Conservation (phyloP, 2,797 vertebrate genomes). For the Anniella stebbinsi region DNA sequence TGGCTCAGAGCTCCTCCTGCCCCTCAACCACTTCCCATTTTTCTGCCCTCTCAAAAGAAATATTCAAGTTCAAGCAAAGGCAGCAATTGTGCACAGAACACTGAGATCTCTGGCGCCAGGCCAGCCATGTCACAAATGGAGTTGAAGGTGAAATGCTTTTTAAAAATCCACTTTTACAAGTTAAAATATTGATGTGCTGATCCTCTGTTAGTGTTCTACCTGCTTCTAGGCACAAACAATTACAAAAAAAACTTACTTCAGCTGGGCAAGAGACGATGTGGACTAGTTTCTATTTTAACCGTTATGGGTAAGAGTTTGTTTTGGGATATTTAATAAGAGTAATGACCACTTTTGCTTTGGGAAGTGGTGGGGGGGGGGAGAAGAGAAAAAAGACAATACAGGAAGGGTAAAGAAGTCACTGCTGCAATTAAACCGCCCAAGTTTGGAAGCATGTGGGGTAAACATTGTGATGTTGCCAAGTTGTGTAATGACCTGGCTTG, state of each 20-base stretch:
- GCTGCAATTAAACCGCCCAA: not conserved
- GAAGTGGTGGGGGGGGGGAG: not conserved
- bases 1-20: not conserved
- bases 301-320: not conserved
- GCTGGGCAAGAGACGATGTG: not conserved
- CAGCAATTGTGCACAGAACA: not conserved
- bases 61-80: not conserved
- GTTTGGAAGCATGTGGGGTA: not conserved
- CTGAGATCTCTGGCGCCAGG: not conserved
- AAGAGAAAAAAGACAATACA: not conserved
- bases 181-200: not conserved
- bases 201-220: not conserved
- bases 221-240: not conserved
- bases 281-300: not conserved
- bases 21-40: not conserved
- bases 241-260: not conserved
- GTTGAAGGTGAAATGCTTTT: constrained; percentile 4
- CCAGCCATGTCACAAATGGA: not conserved
- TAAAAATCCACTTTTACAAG: not conserved
- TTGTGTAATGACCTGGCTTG: not conserved
- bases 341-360: not conserved
- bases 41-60: not conserved
- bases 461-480: not conserved
- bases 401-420: not conserved
- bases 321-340: not conserved